Base-by-base conservation (phyloP, 2,797 vertebrate species). In the Cuculus canorus region DNA sequence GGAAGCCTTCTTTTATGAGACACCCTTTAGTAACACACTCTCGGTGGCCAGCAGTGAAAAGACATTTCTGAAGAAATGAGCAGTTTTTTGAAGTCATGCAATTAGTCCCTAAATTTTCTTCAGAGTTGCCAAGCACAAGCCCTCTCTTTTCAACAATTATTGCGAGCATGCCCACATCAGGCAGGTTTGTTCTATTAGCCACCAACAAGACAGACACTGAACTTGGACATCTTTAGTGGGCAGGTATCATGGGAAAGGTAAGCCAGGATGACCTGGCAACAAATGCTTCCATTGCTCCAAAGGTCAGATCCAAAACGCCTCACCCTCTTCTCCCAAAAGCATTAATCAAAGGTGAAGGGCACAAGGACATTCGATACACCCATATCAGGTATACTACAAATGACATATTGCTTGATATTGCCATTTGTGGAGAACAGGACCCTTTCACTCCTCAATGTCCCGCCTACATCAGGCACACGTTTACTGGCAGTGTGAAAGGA, bases 401-500 rank as follows among this genome's bases (percentile, higher is more conserved):
- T 5, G 4, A 17, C 30, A 27, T 11, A 18, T 16, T 59, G 52
- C 56, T 64, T 5, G 18, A 18, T 3, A 56, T 15, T 4, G 6
- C 33, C n/a, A 5, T 15, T 8, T 72, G 33, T 13, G 14, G 23
- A 81, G 57, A 82, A 68, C 15, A 37, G 32, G 27, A 11, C 25
- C 19, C 64, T 68, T 48, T 17, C 52, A 45, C 21, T 27, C 24
- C 19, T 56, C 18, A 13, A 12, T 4, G 2, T 35, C 37, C 50
- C 5, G 12, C 28, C 50, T 27, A 5, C 35, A 57, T 11, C 17
- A 78, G 32, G 33, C 18, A 78, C 0, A 0, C 17, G 75, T 71
- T 76, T 71, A 79, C 54, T 10, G 6, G 33, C 61, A 52, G 30
- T 0, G 17, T 56, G 82, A 82, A 79, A 84, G 37, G 21, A 14